Conservation (phyloP, 2,113 vertebrate species). For the Piprites chloris region DNA sequence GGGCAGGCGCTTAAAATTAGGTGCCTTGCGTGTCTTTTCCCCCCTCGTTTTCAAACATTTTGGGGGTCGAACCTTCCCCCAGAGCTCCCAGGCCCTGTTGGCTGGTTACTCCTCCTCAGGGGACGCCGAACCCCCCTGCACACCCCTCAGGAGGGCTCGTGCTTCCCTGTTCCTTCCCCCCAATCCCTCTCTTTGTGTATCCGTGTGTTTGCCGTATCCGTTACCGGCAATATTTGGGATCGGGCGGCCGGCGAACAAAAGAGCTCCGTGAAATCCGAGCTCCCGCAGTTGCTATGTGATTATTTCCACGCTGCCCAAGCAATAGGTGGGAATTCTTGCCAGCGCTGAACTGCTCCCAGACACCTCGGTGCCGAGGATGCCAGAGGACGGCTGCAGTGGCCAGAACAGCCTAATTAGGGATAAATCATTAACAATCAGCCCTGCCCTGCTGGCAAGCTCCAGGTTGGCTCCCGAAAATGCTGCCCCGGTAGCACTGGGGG, state of each 20-base stretch:
- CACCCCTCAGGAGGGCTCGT: accelerated
- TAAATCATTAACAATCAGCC: neutral
- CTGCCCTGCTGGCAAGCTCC: neutral
- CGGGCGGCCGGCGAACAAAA: neutral
- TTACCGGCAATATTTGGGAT: neutral
- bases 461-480: neutral
- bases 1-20: neutral
- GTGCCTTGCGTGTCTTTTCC: neutral
- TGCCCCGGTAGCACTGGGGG: neutral
- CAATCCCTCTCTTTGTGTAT: accelerated
- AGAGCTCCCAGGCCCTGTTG: accelerated
- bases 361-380: neutral
- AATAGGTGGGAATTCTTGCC: neutral
- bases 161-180: accelerated
- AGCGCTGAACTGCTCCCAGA: accelerated
- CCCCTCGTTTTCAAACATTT: neutral
- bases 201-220: neutral
- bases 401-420: neutral
- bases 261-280: accelerated
- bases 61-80: neutral
- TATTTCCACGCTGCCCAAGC: neutral
- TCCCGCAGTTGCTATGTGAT: neutral
- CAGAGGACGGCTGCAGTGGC: neutral
- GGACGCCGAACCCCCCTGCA: neutral
- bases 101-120: accelerated